Conservation (phyloP, 2,113 vertebrate species). For the Nothocercus nigrocapillus region DNA sequence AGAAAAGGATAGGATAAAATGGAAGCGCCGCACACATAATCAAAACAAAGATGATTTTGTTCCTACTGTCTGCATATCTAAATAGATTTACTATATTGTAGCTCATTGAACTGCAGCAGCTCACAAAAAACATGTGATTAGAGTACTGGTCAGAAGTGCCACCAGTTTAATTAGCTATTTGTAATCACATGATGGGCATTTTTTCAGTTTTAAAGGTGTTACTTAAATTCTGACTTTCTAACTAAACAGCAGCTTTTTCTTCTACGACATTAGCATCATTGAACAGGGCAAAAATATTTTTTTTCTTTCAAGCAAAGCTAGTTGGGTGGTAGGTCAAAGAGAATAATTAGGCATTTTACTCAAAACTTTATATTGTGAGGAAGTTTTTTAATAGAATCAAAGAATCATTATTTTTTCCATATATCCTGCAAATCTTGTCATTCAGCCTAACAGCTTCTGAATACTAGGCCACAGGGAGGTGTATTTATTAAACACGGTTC, state of each 20-base stretch:
- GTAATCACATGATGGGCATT: background rate
- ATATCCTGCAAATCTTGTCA: slow-evolving; percentile 63
- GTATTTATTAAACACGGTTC: background rate
- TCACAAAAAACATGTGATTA: background rate
- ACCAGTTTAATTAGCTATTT: background rate
- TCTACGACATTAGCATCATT: background rate
- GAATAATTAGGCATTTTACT: background rate
- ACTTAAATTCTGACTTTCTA: background rate
- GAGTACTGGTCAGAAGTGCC: background rate
- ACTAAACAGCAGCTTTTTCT: background rate
- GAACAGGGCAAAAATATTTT: background rate
- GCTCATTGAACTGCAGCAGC: background rate
- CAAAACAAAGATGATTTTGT: background rate
- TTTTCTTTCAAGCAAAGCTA: background rate
- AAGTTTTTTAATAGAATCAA: background rate
- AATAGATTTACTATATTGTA: background rate
- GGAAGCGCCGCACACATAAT: background rate
- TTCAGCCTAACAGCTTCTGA: slow-evolving; percentile 75
- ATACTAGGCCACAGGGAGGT: slow-evolving; percentile 14
- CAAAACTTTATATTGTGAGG: background rate
- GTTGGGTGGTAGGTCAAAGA: background rate
- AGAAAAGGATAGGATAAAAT: background rate
- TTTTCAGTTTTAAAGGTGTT: background rate
- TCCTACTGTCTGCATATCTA: background rate
- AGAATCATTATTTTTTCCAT: slow-evolving; percentile 30